A percentile compares a stretch with the other conserved stretches of the same genome.
These are phyloP conservation scores for Chelidonichthys spinosus DNA, from an alignment of 2,797 vertebrate species.

Conservation along the genomic window DNA sequence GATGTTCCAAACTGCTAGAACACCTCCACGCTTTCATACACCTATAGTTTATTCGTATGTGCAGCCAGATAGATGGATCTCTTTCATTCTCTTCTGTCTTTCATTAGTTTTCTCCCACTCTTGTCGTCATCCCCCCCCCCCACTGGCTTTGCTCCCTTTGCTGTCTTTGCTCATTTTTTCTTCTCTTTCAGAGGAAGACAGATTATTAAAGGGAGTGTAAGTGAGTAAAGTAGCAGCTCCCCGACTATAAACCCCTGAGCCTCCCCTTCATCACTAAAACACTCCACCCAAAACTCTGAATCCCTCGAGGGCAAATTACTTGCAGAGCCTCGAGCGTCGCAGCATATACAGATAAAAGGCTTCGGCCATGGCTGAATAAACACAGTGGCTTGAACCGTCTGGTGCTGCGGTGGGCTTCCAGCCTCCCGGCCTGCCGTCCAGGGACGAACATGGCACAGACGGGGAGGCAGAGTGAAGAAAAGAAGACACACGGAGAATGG, in stretches of 20 bases:
- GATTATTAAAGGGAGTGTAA: slow-evolving; percentile 57
- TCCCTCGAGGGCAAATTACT: slow-evolving; percentile 52
- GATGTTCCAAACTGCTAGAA: slow-evolving; percentile 11
- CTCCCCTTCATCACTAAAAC: slow-evolving; percentile 53
- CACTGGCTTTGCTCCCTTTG: slow-evolving; percentile 44
- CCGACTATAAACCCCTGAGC: slow-evolving; percentile 36
- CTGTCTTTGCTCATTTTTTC: slow-evolving; percentile 53
- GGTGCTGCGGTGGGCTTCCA: slow-evolving; percentile 41
- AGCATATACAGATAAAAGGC: slow-evolving; percentile 49
- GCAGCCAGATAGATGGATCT: slow-evolving; percentile 17
- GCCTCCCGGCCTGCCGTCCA: slow-evolving; percentile 56
- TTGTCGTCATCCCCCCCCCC: slow-evolving; percentile 33
- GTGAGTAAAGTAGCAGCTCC: slow-evolving; percentile 61
- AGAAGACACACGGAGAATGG: slow-evolving; percentile 43
- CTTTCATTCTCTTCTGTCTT: slow-evolving; percentile 16
- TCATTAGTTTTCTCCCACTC: slow-evolving; percentile 40
- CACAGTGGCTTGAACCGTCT: slow-evolving; percentile 41
- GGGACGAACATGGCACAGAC: slow-evolving; percentile 51
- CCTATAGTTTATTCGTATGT: slow-evolving; percentile 2
- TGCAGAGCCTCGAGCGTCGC: slow-evolving; percentile 44
- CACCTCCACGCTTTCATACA: slow-evolving; percentile 4
- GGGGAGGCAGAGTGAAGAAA: slow-evolving; percentile 36
- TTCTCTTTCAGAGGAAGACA: slow-evolving; percentile 49
- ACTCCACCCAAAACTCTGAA: slow-evolving; percentile 49
- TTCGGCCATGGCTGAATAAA: slow-evolving; percentile 43